These are phyloP conservation scores for Clytia hemisphaerica DNA, from an alignment of 30 jellyfish, hydroid and myxozoan species.

Conservation along the genomic window DNA sequence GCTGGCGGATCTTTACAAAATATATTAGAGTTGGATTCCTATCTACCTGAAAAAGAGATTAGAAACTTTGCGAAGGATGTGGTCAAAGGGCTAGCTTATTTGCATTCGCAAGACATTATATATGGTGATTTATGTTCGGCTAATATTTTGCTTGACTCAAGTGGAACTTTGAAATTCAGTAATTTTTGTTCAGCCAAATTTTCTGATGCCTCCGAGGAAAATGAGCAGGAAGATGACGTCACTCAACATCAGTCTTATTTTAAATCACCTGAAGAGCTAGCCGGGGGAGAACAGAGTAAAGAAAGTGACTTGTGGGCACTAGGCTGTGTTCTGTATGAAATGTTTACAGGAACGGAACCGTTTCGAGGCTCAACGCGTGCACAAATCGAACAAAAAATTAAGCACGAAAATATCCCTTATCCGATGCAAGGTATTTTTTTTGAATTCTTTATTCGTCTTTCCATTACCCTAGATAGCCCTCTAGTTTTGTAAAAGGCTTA, in stretches of 20 bases:
- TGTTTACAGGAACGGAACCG: slow-evolving; percentile 82
- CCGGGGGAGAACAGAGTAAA: slow-evolving; percentile 34
- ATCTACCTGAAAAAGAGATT: slow-evolving; percentile 62
- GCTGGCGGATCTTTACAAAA: slow-evolving; percentile 60
- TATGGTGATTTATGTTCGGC: slow-evolving; percentile 70
- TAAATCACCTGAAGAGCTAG: slow-evolving; percentile 68
- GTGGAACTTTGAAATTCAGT: slow-evolving; percentile 57
- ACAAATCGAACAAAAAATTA: slow-evolving; percentile 39
- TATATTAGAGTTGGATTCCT: slow-evolving; percentile 42
- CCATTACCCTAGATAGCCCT: too few species aligned
- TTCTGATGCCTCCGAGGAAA: slow-evolving; percentile 38
- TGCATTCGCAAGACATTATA: slow-evolving; percentile 61
- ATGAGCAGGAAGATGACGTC: slow-evolving; percentile 32
- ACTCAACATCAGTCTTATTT: too few species aligned
- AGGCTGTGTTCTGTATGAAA: slow-evolving; percentile 68
- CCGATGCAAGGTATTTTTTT: slow-evolving; percentile 51
- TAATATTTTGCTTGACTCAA: slow-evolving; percentile 63
- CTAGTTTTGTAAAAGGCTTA: too few species aligned
- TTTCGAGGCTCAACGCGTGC: slow-evolving; percentile 50
- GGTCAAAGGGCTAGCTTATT: slow-evolving; percentile 52
- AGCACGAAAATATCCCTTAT: slow-evolving; percentile 30
- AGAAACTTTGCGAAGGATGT: slow-evolving; percentile 55
- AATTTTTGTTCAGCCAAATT: slow-evolving; percentile 57
- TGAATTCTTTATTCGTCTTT: too few species aligned
- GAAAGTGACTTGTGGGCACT: slow-evolving; percentile 80